A percentile compares a stretch with the other conserved stretches of the same genome.
Evolutionary conservation across 2,888 invertebrate species (phyloP).

Genomic region (Spatulosminthurus flaviceps): DNA sequence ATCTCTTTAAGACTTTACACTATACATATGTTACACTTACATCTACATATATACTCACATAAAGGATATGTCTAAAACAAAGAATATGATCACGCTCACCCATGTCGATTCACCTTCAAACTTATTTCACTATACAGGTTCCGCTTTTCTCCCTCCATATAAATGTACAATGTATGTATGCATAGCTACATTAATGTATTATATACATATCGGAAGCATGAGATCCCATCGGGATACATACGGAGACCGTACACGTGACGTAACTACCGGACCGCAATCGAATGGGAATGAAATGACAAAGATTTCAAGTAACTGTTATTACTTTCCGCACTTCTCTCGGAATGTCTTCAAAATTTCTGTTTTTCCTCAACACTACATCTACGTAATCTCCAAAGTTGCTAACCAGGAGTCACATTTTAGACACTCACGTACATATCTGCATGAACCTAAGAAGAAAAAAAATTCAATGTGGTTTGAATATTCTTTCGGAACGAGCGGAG

Average conservation of each 20-base stretch:
- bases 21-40: too few relatives aligned
- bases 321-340: slow-evolving; percentile 49
- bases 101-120: slow-evolving; percentile 8
- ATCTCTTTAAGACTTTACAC: too few relatives aligned
- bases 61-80: too few relatives aligned
- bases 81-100: background rate
- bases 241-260: background rate
- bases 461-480: background rate
- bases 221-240: background rate
- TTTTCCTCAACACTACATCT: slow-evolving; percentile 6
- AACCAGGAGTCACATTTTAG: background rate
- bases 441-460: background rate
- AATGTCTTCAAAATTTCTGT: slow-evolving; percentile 6
- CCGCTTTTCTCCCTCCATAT: background rate
- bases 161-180: background rate
- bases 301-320: slow-evolving; percentile 47
- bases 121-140: background rate
- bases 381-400: slow-evolving; percentile 10
- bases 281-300: slow-evolving; percentile 51
- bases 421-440: too few relatives aligned
- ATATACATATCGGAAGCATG: background rate
- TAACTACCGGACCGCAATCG: slow-evolving; percentile 42
- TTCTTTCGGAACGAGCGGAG: slow-evolving; percentile 7
- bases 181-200: background rate
- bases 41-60: too few relatives aligned